Evolutionary conservation across 2,113 vertebrate genomes (phyloP), one percentile per base, ranked within the genome.

Genomic region (Ceyx cyanopectus): DNA sequence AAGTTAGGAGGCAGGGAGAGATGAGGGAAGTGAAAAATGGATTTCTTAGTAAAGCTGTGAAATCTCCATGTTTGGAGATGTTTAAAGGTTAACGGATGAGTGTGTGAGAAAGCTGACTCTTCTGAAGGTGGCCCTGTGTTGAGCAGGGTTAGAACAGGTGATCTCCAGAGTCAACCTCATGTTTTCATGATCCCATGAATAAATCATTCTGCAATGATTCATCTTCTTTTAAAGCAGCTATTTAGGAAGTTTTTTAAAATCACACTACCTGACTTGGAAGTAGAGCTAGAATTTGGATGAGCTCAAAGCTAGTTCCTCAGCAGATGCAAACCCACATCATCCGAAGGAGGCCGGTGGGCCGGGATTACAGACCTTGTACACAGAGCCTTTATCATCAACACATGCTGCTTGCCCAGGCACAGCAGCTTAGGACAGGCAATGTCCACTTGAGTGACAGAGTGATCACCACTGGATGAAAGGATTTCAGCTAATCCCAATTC

Each of bases 401-500:
- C 41, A 68, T 74, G 12, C 29, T 32, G 27, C 27, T 76, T 34
- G 21, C 16, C 45, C 58, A 68, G 70, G 17, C 40, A 68, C 10
- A 75, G 27, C 43, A 41, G 63, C 15, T 34, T 54, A 10, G 21
- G 48, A 29, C 53, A 89, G 63, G 48, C 29, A 77, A 19, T 16
- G 18, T 14, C 63, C 8, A 4, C 7, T n/a, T 56, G 40, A 87
- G 27, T 46, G 51, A 34, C 5, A 1, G 34, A 51, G 5, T 15
- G 77, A 73, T 57, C 30, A 8, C 57, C 29, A 26, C 4, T 60
- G 50, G 56, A 74, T 62, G 23, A 87, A 70, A 82, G 74, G 67
- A 84, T 76, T 94, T 45, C 76, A 92, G 34, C 26, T 93, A 87
- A 89, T 87, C 75, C 40, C 63, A 70, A 82, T 80, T 75, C 81